phyloP scores from a whole-genome alignment of 37 sponge, comb jelly and placozoan species.

The Agelas oroides region DNA sequence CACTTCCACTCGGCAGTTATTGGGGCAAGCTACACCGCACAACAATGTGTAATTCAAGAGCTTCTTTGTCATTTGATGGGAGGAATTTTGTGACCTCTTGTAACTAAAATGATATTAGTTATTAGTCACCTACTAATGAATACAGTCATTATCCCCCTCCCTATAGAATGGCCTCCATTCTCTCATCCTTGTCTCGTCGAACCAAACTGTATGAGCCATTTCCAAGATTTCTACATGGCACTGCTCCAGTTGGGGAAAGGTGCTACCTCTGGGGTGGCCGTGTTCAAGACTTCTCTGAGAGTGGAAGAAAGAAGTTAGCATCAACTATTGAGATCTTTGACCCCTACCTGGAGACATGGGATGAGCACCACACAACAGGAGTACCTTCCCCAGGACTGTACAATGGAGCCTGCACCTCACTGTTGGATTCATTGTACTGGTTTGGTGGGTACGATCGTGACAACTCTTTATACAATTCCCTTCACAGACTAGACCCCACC shows the following conservation, averaged over 20 bases:
- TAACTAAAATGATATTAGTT: too few species aligned
- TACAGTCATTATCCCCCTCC: too few species aligned
- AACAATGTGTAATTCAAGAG: too few species aligned
- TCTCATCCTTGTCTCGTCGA: neutral
- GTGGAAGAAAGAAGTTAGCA: neutral
- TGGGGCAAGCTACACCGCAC: too few species aligned
- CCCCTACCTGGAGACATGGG: slow-evolving; percentile 9
- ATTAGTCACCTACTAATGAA: too few species aligned
- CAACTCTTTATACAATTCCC: neutral
- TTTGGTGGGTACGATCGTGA: slow-evolving; percentile 8
- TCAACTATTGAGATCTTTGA: neutral
- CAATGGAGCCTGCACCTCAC: neutral
- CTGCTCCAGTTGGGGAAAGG: neutral
- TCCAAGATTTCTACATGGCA: neutral
- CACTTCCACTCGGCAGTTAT: too few species aligned
- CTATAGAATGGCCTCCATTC: neutral
- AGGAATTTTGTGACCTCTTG: too few species aligned
- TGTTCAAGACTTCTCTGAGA: neutral
- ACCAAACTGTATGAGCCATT: neutral
- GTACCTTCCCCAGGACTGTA: neutral
- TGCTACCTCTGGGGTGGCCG: neutral
- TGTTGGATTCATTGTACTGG: neutral
- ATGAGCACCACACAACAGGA: neutral
- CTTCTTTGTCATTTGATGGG: too few species aligned
- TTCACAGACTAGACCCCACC: slow-evolving; percentile 3